phyloP scores from a whole-genome alignment of 2,888 invertebrate genomes.

The Anorthoa munda region DNA sequence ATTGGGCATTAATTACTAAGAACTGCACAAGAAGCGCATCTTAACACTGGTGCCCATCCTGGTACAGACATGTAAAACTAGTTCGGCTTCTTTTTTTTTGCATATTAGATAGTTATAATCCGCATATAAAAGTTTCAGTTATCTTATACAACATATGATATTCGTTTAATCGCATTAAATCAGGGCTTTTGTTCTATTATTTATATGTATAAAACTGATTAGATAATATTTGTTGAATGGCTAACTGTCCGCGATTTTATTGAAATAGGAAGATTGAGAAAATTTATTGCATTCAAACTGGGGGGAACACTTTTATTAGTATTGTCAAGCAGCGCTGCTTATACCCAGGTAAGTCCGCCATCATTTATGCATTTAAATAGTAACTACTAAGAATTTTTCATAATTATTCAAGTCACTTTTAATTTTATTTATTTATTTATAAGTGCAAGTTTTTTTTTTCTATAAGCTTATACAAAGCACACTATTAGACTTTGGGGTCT shows the following conservation, averaged over 20 bases:
- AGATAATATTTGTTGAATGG: not conserved
- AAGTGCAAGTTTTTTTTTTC: too few relatives aligned
- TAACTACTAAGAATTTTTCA: not conserved
- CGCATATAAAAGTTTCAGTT: not conserved
- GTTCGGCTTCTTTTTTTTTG: slow-evolving; percentile 1
- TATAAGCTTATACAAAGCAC: too few relatives aligned
- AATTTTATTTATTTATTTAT: too few relatives aligned
- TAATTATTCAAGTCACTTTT: not conserved
- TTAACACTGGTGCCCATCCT: too few relatives aligned
- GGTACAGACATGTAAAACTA: not conserved
- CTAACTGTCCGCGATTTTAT: not conserved
- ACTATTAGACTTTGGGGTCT: too few relatives aligned
- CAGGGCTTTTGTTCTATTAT: not conserved
- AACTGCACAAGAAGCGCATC: not conserved
- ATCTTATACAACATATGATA: not conserved
- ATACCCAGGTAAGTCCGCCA: not conserved
- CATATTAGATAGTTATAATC: not conserved
- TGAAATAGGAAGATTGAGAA: not conserved
- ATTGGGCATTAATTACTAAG: not conserved
- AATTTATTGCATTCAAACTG: not conserved
- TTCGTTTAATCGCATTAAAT: not conserved
- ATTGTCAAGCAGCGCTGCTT: not conserved
- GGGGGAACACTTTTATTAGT: not conserved
- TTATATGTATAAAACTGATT: slow-evolving; percentile 1
- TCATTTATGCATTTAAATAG: not conserved